These are phyloP conservation scores for Prunella himalayana DNA, from an alignment of 2,113 vertebrate species.

Conservation along the genomic window DNA sequence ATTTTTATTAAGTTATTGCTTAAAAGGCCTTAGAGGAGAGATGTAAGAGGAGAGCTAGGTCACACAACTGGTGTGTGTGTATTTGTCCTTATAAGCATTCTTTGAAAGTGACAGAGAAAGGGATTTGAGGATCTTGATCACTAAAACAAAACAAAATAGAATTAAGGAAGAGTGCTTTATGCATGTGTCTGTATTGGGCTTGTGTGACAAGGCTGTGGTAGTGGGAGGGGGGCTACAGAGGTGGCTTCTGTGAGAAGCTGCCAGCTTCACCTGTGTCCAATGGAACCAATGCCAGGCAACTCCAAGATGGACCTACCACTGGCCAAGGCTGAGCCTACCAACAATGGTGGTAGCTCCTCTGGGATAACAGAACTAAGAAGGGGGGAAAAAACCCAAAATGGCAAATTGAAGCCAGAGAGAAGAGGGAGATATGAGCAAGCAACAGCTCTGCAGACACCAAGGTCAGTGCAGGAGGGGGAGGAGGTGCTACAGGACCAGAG, in stretches of 20 bases:
- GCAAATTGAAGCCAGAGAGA: neutral
- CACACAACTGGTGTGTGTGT: accelerated
- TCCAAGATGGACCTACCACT: neutral
- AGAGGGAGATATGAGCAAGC: neutral
- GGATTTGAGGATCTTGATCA: neutral
- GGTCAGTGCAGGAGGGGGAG: neutral
- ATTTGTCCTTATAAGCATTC: neutral
- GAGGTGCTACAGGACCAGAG: neutral
- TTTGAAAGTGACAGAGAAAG: neutral
- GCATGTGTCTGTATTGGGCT: neutral
- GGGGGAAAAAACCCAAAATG: neutral
- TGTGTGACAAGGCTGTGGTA: neutral
- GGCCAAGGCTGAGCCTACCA: neutral
- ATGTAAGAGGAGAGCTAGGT: neutral
- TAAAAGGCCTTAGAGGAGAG: neutral
- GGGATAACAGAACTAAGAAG: neutral
- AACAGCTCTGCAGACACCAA: neutral
- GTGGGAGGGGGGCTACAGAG: neutral
- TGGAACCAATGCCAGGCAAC: neutral
- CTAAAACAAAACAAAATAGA: neutral
- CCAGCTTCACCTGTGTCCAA: neutral
- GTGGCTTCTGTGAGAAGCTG: neutral
- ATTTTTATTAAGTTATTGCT: neutral
- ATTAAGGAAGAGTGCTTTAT: neutral
- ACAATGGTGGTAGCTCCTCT: neutral